Base-by-base conservation (phyloP, 2,888 invertebrate genomes). In the Aleiodes alternator region DNA sequence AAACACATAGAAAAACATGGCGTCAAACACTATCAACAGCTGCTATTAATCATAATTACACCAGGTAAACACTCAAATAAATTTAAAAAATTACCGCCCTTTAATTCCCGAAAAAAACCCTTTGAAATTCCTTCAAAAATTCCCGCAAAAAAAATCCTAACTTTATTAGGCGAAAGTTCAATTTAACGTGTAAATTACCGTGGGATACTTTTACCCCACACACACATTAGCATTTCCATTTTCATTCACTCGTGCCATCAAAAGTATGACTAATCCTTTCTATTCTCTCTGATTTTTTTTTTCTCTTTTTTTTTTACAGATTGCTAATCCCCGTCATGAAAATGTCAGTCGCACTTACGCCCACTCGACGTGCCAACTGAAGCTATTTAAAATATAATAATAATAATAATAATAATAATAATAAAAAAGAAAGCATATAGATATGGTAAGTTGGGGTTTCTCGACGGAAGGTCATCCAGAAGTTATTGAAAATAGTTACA, bases 341-440 rank as follows among this genome's bases (percentile, higher is more conserved):
- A 43, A 43, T 43, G 43, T 43, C 43, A 43, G 43, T 43, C 43
- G 43, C 11, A 43, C 43, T 43, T 9, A 43, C 43, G 43, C 43
- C 43, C 43, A 43, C 43, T 43, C 43, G 9, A 43, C 43, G 43
- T 43, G 43, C 43, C 43, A 43, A 43, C 43, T 43, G 9, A 43
- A 43, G 43, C 34, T 34, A 34, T 34, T 23, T 38, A 38, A 38
- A 38, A 7, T 43, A 43, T 8, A 4, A n/a, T 11, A 48, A 14
- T 34, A 34, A n/a, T n/a, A n/a, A n/a, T n/a, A n/a, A n/a, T n/a
- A n/a, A n/a, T n/a, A n/a, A n/a, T n/a, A n/a, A n/a, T n/a, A 23
- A 23, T 1, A 23, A 23, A 12, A 73, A 69, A 56, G 73, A 75
- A 64, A 77, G 71, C 34, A 50, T 59, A 34, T 43, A 43, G 48